Conservation (phyloP, 92 coral and sea anemone genomes). For the Umimayanthus chanpuru region DNA sequence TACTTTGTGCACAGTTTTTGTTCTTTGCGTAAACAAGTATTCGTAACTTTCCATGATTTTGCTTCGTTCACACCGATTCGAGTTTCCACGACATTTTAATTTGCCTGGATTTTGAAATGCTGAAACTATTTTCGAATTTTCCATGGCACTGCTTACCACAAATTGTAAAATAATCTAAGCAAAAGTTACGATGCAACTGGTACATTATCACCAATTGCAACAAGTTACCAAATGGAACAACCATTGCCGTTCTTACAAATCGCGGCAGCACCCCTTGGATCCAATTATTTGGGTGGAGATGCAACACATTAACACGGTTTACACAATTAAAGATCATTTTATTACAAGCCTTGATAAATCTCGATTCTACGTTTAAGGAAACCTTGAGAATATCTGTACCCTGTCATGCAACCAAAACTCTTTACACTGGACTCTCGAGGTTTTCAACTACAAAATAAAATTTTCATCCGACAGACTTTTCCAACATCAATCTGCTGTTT, state of each 20-base stretch:
- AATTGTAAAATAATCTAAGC: not conserved
- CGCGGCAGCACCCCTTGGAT: not conserved
- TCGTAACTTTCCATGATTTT: too few relatives aligned
- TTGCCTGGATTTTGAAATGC: too few relatives aligned
- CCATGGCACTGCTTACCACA: too few relatives aligned
- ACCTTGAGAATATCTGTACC: not conserved
- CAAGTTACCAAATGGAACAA: too few relatives aligned
- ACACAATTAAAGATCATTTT: constrained; percentile 25
- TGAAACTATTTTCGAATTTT: too few relatives aligned
- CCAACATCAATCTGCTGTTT: too few relatives aligned
- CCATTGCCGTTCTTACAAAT: not conserved
- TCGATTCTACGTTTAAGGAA: not conserved
- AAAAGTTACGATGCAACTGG: not conserved
- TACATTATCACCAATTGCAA: not conserved
- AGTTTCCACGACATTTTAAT: too few relatives aligned
- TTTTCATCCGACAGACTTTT: not conserved
- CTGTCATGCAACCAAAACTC: not conserved
- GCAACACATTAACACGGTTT: not conserved
- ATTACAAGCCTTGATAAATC: constrained; percentile 21
- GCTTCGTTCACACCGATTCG: too few relatives aligned
- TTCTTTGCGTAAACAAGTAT: too few relatives aligned
- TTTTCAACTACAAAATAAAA: not conserved
- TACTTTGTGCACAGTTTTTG: too few relatives aligned
- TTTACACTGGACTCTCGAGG: not conserved
- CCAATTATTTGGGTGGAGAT: too few relatives aligned